Conservation (phyloP, 1,140 invertebrate species). For the Dendrolimus kikuchii region DNA sequence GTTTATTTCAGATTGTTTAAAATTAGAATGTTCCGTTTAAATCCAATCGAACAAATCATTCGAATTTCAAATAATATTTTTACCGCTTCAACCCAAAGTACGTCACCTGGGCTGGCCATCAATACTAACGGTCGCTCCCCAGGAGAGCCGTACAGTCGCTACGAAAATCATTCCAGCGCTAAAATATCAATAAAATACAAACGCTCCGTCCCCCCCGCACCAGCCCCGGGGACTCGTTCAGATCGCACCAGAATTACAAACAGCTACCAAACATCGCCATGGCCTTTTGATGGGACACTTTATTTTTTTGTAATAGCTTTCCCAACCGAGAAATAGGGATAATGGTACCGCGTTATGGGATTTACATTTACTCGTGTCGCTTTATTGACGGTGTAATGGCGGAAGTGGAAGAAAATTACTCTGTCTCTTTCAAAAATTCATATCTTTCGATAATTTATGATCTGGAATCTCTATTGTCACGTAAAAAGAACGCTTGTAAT, state of each 20-base stretch:
- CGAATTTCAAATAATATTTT: slow-evolving; percentile 9
- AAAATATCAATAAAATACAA: slow-evolving; percentile 71
- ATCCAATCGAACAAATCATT: slow-evolving; percentile 6
- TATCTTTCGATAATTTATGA: background rate
- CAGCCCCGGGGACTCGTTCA: slow-evolving; percentile 38
- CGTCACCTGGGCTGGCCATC: slow-evolving; percentile 39
- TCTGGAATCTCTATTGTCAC: background rate
- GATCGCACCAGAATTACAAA: slow-evolving; percentile 47
- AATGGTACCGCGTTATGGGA: slow-evolving; percentile 37
- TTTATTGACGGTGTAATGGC: slow-evolving; percentile 46
- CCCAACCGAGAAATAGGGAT: slow-evolving; percentile 22
- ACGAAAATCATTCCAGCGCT: slow-evolving; percentile 64
- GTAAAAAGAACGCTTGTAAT: too few relatives aligned
- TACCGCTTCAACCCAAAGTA: slow-evolving; percentile 19
- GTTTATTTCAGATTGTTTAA: too few relatives aligned
- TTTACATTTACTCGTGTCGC: slow-evolving; percentile 58
- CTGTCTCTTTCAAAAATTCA: slow-evolving; percentile 33
- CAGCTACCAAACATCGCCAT: slow-evolving; percentile 34
- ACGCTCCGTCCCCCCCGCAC: slow-evolving; percentile 19
- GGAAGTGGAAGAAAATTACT: slow-evolving; percentile 11
- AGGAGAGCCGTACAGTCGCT: slow-evolving; percentile 50
- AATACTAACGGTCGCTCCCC: slow-evolving; percentile 52
- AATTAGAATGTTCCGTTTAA: background rate
- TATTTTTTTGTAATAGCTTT: slow-evolving; percentile 56
- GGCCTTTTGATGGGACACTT: slow-evolving; percentile 64